Conservation (phyloP, 2,113 vertebrate genomes). For the Nanger granti region DNA sequence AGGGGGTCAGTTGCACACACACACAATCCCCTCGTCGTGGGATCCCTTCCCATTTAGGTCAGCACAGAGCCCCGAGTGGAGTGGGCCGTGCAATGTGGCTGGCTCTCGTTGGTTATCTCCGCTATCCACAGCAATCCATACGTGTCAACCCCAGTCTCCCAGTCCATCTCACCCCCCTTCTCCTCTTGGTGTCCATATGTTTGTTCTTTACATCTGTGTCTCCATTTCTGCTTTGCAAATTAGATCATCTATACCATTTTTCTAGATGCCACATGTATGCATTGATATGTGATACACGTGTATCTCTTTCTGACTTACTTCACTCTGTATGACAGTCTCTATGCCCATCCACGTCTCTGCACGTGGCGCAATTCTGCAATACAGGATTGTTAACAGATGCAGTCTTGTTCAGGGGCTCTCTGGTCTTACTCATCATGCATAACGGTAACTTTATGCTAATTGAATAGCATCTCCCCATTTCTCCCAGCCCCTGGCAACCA, state of each 20-base stretch:
- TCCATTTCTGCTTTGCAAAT: background rate
- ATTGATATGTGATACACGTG: background rate
- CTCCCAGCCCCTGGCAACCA: background rate
- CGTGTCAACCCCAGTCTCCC: background rate
- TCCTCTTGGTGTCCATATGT: background rate
- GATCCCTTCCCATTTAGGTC: background rate
- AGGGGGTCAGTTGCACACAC: background rate
- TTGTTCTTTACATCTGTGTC: background rate
- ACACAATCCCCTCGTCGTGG: background rate
- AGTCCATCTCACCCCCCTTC: background rate
- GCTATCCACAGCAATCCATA: rapidly evolving
- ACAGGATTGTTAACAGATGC: too few species aligned
- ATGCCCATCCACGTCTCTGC: background rate
- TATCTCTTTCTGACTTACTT: background rate
- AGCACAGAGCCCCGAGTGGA: background rate
- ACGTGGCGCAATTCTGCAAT: background rate
- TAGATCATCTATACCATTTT: background rate
- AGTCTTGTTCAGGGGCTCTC: background rate
- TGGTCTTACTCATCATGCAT: background rate
- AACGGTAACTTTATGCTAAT: background rate
- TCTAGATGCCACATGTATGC: background rate
- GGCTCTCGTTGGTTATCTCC: rapidly evolving
- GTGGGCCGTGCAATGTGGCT: rapidly evolving
- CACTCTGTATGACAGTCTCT: background rate
- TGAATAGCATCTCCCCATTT: background rate